Evolutionary conservation across 2,113 vertebrate species (phyloP).

Genomic region (Lonchura striata): DNA sequence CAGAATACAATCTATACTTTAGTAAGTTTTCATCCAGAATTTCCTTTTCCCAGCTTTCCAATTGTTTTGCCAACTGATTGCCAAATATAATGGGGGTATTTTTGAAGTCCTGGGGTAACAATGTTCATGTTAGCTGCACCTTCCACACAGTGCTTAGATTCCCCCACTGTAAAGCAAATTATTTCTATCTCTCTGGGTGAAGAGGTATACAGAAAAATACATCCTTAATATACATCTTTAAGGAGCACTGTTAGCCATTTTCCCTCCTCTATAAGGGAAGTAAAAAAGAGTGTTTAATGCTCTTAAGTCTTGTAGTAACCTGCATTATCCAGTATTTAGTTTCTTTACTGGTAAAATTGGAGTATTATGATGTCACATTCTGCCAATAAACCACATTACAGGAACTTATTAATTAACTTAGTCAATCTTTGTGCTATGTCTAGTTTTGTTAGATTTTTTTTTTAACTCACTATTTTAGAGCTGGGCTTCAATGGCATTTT

Average conservation of each 20-base stretch:
- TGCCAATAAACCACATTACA: background rate
- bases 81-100: background rate
- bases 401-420: background rate
- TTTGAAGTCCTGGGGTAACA: background rate
- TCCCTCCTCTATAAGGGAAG: background rate
- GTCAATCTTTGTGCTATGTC: background rate
- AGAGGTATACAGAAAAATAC: background rate
- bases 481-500: background rate
- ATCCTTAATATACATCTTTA: background rate
- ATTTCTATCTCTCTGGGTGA: background rate
- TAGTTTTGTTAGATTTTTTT: background rate
- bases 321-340: background rate
- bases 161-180: background rate
- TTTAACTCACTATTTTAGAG: background rate
- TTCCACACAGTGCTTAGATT: background rate
- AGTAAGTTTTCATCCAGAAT: background rate
- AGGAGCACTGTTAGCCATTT: background rate
- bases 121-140: accelerated
- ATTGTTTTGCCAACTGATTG: background rate
- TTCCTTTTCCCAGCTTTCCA: background rate
- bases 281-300: background rate
- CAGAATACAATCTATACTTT: background rate
- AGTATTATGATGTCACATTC: too few species aligned
- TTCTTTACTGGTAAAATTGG: background rate
- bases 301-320: background rate